Conservation (phyloP, 1,140 invertebrate genomes). For the Meloidogyne floridensis region DNA sequence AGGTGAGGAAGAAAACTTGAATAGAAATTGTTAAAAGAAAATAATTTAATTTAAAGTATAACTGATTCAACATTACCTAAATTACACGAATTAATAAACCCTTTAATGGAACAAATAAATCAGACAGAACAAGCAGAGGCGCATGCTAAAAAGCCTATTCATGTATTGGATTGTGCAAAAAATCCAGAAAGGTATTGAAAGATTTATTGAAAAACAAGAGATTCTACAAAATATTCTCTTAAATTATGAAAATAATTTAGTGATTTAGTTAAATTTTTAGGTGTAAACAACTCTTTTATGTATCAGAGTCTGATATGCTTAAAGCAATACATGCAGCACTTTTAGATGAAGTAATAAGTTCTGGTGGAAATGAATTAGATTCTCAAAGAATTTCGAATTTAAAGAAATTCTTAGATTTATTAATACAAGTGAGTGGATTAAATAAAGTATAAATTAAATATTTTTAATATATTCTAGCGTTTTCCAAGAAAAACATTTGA, state of each 20-base stretch:
- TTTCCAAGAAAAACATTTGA: conserved; percentile 35
- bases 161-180: conserved; percentile 43
- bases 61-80: conserved; percentile 18
- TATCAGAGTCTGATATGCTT: conserved; percentile 64
- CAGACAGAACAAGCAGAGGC: conserved; percentile 30
- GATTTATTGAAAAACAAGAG: neutral
- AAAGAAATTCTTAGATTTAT: conserved; percentile 54
- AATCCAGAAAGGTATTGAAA: conserved; percentile 36
- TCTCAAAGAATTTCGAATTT: conserved; percentile 55
- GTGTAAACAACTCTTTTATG: conserved; percentile 55
- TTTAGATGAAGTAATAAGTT: conserved; percentile 58
- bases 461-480: conserved; percentile 17
- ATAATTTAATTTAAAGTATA: neutral
- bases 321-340: conserved; percentile 58
- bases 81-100: conserved; percentile 18
- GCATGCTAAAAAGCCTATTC: conserved; percentile 21
- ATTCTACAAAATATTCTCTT: neutral
- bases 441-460: neutral
- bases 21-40: neutral
- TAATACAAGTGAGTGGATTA: conserved; percentile 50
- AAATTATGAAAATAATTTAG: conserved; percentile 22
- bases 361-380: conserved; percentile 43
- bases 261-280: conserved; percentile 19
- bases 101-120: conserved; percentile 26
- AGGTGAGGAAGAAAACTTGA: neutral